These are phyloP conservation scores for Euborellia annulipes DNA, from an alignment of 1,140 invertebrate genomes.

Conservation along the genomic window DNA sequence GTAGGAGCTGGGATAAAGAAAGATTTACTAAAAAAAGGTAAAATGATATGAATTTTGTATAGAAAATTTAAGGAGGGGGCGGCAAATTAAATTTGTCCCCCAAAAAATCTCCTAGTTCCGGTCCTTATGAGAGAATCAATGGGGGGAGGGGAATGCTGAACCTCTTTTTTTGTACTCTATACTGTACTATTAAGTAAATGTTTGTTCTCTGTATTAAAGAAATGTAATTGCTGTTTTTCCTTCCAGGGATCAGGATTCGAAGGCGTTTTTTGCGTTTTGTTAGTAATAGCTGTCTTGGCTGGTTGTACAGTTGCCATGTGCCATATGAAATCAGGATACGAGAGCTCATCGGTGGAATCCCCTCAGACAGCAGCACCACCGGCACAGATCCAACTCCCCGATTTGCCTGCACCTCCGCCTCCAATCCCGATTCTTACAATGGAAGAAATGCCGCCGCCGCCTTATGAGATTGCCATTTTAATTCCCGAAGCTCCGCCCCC, in stretches of 20 bases:
- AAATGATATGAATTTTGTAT: no score
- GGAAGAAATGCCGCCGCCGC: slow-evolving; percentile 32
- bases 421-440: slow-evolving; percentile 14
- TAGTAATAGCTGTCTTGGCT: slow-evolving; percentile 40
- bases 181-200: no score
- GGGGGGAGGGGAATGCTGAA: no score
- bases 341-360: neutral
- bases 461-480: slow-evolving; percentile 49
- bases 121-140: no score
- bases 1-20: no score
- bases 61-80: no score
- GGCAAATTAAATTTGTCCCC: no score
- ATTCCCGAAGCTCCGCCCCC: slow-evolving; percentile 46
- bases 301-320: slow-evolving; percentile 33
- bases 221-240: no score
- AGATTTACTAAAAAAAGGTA: no score
- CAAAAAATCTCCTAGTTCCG: no score
- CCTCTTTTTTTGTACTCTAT: no score
- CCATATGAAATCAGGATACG: slow-evolving; percentile 13
- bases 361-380: neutral
- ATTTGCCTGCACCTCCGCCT: slow-evolving; percentile 29
- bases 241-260: slow-evolving; percentile 37
- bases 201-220: no score
- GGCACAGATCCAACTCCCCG: slow-evolving; percentile 1
- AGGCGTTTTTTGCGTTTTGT: slow-evolving; percentile 44